These are phyloP conservation scores for Lepidostoma basale DNA, from an alignment of 1,140 invertebrate species.

Conservation along the genomic window DNA sequence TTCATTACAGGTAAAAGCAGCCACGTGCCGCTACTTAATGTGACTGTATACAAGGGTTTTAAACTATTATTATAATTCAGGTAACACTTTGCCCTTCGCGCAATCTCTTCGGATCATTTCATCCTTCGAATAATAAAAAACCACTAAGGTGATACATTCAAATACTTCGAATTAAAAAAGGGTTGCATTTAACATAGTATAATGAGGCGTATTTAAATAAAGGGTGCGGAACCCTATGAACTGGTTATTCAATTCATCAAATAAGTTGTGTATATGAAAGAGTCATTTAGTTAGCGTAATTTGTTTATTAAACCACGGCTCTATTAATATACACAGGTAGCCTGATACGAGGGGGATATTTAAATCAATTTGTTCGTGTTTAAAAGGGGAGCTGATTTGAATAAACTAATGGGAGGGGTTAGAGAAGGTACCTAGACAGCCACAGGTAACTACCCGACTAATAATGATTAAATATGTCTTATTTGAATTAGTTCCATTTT, in stretches of 20 bases:
- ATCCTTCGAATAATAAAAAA: constrained; percentile 31
- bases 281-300: constrained; percentile 10
- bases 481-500: too few species aligned
- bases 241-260: not conserved
- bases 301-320: constrained; percentile 9
- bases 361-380: constrained; percentile 4
- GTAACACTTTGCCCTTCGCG: constrained; percentile 10
- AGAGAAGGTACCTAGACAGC: too few species aligned
- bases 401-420: too few species aligned
- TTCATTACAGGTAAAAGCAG: constrained; percentile 42
- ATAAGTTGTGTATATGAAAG: constrained; percentile 16
- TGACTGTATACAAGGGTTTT: constrained; percentile 29
- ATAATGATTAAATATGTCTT: too few species aligned
- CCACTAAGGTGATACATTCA: constrained; percentile 16
- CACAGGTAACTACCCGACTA: too few species aligned
- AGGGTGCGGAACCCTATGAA: constrained; percentile 22
- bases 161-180: constrained; percentile 25
- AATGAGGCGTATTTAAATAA: constrained; percentile 42
- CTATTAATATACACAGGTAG: constrained; percentile 1
- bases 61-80: constrained; percentile 30
- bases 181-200: constrained; percentile 33
- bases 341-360: constrained; percentile 3
- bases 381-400: not conserved
- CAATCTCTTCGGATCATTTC: not conserved
- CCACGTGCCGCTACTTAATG: constrained; percentile 39